These are phyloP conservation scores for Phenganax subtilis DNA, from an alignment of 92 coral and sea anemone species.

Conservation along the genomic window DNA sequence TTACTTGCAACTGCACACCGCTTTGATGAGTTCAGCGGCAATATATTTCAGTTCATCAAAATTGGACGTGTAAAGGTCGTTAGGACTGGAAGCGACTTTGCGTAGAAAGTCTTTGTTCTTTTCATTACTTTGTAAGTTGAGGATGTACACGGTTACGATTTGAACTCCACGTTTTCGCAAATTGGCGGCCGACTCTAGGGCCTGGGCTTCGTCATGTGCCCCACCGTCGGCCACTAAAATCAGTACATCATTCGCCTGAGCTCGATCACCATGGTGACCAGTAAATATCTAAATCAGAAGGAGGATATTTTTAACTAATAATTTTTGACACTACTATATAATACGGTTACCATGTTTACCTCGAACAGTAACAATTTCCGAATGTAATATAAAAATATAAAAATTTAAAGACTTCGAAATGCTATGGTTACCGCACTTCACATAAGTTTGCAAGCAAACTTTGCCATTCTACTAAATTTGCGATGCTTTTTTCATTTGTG, in stretches of 20 bases:
- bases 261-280: constrained; percentile 32
- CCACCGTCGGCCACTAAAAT: constrained; percentile 38
- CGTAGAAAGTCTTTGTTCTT: background rate
- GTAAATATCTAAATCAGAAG: constrained; percentile 12
- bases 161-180: constrained; percentile 25
- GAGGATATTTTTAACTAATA: too few relatives aligned
- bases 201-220: constrained; percentile 31
- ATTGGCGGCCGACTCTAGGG: constrained; percentile 21
- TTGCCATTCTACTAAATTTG: too few relatives aligned
- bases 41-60: constrained; percentile 28
- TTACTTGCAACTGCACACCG: constrained; percentile 24
- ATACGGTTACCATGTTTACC: too few relatives aligned
- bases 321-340: too few relatives aligned
- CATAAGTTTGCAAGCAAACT: too few relatives aligned
- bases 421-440: background rate
- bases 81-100: constrained; percentile 22
- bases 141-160: constrained; percentile 17
- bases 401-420: too few relatives aligned
- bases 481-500: too few relatives aligned
- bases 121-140: background rate
- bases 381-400: too few relatives aligned
- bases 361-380: too few relatives aligned
- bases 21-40: constrained; percentile 35
- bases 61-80: constrained; percentile 26
- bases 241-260: constrained; percentile 21